Evolutionary conservation across 2,888 invertebrate species (phyloP).

Genomic region (Minunthozetes semirufus): DNA sequence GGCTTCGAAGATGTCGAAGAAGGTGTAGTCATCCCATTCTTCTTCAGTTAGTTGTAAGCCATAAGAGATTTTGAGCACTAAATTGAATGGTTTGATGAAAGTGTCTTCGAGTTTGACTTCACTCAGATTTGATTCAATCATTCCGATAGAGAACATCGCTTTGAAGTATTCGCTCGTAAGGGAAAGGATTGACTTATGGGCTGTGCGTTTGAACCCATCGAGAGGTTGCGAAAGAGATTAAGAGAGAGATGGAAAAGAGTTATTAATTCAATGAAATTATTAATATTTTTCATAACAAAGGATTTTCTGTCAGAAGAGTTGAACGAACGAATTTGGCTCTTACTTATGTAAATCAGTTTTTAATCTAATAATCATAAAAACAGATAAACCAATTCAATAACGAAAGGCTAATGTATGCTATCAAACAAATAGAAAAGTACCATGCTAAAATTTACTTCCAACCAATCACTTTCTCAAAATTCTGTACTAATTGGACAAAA

Average conservation of each 20-base stretch:
- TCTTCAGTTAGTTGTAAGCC: neutral
- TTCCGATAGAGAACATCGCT: neutral
- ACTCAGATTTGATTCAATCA: neutral
- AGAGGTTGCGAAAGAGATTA: neutral
- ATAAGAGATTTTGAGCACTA: neutral
- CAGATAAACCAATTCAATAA: no score
- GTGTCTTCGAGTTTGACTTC: constrained; percentile 5
- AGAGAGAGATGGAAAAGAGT: neutral
- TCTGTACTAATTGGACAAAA: no score
- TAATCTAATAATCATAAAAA: no score
- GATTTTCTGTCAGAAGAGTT: neutral
- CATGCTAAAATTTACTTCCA: no score
- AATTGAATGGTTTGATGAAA: neutral
- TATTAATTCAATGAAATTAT: neutral
- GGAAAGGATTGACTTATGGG: neutral
- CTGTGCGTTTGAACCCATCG: neutral
- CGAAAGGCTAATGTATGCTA: no score
- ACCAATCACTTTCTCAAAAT: no score
- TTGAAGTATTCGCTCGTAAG: constrained; percentile 15
- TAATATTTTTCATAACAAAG: neutral
- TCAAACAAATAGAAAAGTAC: no score
- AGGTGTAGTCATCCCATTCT: neutral
- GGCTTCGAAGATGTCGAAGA: neutral
- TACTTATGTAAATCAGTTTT: no score
- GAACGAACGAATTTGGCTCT: neutral